A percentile compares a stretch with the other conserved stretches of the same genome.
These are phyloP conservation scores for Craseonycteris thonglongyai DNA, from an alignment of 2,113 vertebrate species.

Conservation along the genomic window DNA sequence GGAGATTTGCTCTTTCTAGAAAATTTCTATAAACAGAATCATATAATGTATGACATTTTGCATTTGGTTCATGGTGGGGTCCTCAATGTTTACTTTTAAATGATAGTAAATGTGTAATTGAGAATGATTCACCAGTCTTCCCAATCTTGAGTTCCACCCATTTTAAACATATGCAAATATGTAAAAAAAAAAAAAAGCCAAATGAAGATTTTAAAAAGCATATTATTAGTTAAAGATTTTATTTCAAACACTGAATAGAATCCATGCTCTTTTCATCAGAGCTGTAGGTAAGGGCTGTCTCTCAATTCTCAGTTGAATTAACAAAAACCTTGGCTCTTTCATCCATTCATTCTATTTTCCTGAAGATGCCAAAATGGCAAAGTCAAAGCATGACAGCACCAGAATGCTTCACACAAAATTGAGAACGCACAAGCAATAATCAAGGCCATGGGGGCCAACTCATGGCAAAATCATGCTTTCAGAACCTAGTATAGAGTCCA, in stretches of 20 bases:
- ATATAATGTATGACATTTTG: constrained; percentile 1
- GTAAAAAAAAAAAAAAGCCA: too few species aligned
- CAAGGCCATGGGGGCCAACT: background rate
- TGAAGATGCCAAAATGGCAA: background rate
- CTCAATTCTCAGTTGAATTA: background rate
- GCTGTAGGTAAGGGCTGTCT: background rate
- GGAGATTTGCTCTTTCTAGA: background rate
- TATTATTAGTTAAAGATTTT: background rate
- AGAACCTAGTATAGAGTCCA: background rate
- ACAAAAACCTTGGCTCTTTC: background rate
- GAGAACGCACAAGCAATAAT: background rate
- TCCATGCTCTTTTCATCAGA: background rate
- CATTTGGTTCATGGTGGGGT: background rate
- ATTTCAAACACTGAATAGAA: background rate
- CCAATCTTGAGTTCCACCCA: background rate
- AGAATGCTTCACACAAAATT: background rate
- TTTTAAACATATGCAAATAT: constrained; percentile 17
- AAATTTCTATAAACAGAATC: background rate
- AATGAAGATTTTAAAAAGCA: constrained; percentile 20
- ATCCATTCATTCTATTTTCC: background rate
- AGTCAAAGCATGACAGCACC: background rate
- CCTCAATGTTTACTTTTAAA: background rate
- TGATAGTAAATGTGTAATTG: background rate
- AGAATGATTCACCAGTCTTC: constrained; percentile 5
- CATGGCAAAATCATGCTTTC: background rate